phyloP scores from a whole-genome alignment of 37 sponge, comb jelly and placozoan genomes.

The Oopsacas minuta region DNA sequence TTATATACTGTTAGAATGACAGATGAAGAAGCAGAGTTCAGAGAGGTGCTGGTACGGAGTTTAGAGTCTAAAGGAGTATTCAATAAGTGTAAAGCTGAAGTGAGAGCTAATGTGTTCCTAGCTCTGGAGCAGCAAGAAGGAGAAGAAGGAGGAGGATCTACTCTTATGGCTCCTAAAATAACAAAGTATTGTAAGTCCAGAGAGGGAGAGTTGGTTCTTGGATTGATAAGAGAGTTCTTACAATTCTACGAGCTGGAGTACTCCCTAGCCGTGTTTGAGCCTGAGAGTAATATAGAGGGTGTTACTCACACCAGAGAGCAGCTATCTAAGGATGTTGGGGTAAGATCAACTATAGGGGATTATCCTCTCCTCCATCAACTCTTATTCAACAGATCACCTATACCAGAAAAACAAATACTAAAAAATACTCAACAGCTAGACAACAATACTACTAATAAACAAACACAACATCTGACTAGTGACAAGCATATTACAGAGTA shows the following conservation, averaged over 20 bases:
- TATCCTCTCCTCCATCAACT: background rate
- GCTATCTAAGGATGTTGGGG: background rate
- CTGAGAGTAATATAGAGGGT: background rate
- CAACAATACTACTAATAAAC: background rate
- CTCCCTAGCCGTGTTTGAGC: conserved; percentile 22
- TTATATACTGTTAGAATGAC: background rate
- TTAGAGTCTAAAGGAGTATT: background rate
- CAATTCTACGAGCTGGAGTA: conserved; percentile 21
- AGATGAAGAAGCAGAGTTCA: background rate
- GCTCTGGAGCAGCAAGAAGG: background rate
- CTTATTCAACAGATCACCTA: background rate
- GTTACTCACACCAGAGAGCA: background rate
- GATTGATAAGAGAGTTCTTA: conserved; percentile 20
- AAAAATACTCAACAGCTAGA: background rate
- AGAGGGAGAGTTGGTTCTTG: background rate
- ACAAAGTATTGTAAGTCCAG: background rate
- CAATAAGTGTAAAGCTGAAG: background rate
- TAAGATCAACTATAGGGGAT: background rate
- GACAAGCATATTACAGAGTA: background rate
- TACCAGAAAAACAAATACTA: background rate
- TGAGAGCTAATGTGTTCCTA: conserved; percentile 8
- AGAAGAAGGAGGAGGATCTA: background rate
- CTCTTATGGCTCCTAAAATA: background rate
- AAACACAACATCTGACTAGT: background rate
- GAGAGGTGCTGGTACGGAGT: background rate